A percentile compares a stretch with the other conserved stretches of the same genome.
Evolutionary conservation across 2,113 vertebrate species (phyloP).

Genomic region (Gnathonemus echidnorhynchus): DNA sequence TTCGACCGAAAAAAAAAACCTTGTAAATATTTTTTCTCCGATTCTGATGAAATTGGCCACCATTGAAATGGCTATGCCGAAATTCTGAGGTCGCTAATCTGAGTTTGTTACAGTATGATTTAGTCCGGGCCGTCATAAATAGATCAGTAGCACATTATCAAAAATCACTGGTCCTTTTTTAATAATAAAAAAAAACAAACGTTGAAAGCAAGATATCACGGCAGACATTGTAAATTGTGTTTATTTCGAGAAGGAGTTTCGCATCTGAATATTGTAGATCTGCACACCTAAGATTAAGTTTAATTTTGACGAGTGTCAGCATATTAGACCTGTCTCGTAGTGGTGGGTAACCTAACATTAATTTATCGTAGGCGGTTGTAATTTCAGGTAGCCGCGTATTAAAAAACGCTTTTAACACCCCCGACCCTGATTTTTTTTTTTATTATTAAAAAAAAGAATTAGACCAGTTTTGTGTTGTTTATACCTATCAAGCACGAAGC

Average conservation of each 20-base stretch:
- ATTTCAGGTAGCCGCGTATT: not conserved
- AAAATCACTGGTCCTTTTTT: not conserved
- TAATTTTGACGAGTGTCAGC: not conserved
- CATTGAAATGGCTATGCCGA: no score
- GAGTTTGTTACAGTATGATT: not conserved
- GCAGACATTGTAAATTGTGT: not conserved
- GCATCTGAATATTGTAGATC: not conserved
- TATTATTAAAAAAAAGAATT: no score
- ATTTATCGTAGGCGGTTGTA: not conserved
- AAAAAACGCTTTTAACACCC: not conserved
- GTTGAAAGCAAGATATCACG: not conserved
- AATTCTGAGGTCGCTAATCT: not conserved
- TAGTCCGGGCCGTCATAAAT: no score
- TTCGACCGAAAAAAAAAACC: not conserved
- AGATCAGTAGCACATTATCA: not conserved
- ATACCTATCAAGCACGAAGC: not conserved
- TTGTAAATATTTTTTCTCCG: not conserved
- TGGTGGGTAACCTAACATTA: not conserved
- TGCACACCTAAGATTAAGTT: not conserved
- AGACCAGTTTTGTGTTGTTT: not conserved
- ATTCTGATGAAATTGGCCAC: not conserved
- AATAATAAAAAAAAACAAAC: not conserved
- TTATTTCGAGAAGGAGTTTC: not conserved
- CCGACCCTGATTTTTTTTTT: not conserved
- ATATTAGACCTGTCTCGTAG: not conserved